Evolutionary conservation across 2,113 vertebrate species (phyloP), one percentile per base, ranked within the genome.

Genomic region (Nesoenas mayeri): DNA sequence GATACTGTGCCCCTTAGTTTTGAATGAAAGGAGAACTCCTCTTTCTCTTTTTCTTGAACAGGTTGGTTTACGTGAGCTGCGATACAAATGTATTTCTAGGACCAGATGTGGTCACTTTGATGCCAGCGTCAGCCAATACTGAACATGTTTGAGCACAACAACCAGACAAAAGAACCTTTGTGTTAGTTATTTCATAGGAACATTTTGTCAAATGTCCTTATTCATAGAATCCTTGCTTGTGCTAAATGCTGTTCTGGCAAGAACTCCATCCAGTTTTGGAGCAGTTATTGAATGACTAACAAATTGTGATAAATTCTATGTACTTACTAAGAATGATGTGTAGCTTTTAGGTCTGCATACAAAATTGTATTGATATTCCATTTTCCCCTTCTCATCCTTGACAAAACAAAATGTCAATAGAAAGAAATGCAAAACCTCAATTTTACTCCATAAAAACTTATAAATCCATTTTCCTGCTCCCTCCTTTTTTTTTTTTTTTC

Each of bases 51-150:
- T 11, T 94, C 61, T 78, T 85, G 91, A 77, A 98, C 91, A 50
- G 98, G 98, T 93, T 99, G 98, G n/a, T 98, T 91, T 47, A 38
- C 85, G 26, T 80, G 60, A 74, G 21, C 95, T 96, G 50, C 6
- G 51, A 64, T 47, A 60, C 31, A 88, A 75, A 91, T 80, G 58
- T 65, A 36, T 73, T 83, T 66, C 31, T 42, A n/a, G 32, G 70
- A 47, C 28, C 28, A 15, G 32, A 60, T 42, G n/a, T 71, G 14
- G 16, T 54, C 2, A 4, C 12, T 95, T 48, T 48, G 79, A 31
- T 66, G 32, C 47, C 40, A 48, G 21, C 17, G 2, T 64, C 66
- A 56, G 57, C 72, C 67, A 77, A 56, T 87, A 66, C 36, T 62
- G 71, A 79, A 53, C 48, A 56, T 48, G 42, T 81, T 96, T 85